Evolutionary conservation across 1,140 invertebrate genomes (phyloP), one percentile per base, ranked within the genome.

Genomic region (Tetragnatha versicolor): DNA sequence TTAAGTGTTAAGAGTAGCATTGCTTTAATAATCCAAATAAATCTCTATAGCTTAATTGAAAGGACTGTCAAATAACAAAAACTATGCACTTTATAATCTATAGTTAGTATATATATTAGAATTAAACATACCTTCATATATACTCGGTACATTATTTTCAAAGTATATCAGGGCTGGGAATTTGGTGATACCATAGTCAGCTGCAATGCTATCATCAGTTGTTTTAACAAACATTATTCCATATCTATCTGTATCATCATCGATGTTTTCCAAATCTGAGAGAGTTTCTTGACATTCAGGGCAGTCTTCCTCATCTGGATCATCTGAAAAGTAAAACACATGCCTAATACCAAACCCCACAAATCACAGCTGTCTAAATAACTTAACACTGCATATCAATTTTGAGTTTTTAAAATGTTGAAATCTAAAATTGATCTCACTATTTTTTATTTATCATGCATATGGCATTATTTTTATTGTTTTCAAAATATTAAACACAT

Each of bases 161-260:
- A 96, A 97, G 83, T 97, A 97, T 9, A 97, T 93, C 17, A 97
- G 84, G 1, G 94, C 92, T 7, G 95, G 95, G 85, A 95, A 94
- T 81, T 94, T 91, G n/a, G 90, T 91, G 0, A 95, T 93, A 0
- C 94, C 94, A 84, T 93, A 96, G 66, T 92, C 89, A 84, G 94
- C 92, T 0, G 94, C 94, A 63, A 95, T 90, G 20, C 91, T 89
- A 33, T 91, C 90, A 84, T 97, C 94, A 82, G 94, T 91, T 1
- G 95, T 97, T 86, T 97, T 96, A 0, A 97, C 92, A 84, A 97
- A 96, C 55, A 91, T 93, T 7, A 97, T 95, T 37, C 93, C 94
- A 84, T 97, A 94, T 82, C 94, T 89, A 83, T 97, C 95, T 83
- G 95, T 96, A 84, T 97, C 95, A 84, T 97, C 94, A 82, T 97